phyloP scores from a whole-genome alignment of 2,888 invertebrate genomes.

The Tribolium freemani region DNA sequence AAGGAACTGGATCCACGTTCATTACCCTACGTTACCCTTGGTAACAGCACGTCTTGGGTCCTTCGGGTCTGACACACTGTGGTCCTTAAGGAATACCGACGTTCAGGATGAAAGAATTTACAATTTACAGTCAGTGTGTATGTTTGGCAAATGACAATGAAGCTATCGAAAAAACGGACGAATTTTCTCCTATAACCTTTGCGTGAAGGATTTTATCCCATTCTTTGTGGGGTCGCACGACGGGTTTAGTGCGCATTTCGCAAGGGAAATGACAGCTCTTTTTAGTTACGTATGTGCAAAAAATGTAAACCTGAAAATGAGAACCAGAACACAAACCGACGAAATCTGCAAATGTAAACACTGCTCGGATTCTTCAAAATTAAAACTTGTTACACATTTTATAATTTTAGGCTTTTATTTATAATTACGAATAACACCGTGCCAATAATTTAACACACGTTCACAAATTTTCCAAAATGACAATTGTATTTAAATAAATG shows the following conservation, averaged over 20 bases:
- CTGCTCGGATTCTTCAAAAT: background rate
- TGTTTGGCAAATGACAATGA: conserved; percentile 51
- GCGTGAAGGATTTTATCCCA: conserved; percentile 41
- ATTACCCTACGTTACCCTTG: conserved; percentile 54
- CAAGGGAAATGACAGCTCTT: conserved; percentile 36
- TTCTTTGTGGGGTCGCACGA: conserved; percentile 24
- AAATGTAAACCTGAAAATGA: conserved; percentile 17
- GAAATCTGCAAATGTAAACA: background rate
- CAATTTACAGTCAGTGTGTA: conserved; percentile 50
- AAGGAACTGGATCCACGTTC: conserved; percentile 52
- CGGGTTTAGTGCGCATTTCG: conserved; percentile 28
- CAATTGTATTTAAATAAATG: background rate
- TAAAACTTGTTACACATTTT: background rate
- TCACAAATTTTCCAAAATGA: background rate
- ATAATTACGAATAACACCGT: background rate
- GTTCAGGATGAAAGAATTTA: conserved; percentile 51
- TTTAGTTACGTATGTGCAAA: conserved; percentile 29
- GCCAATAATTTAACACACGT: background rate
- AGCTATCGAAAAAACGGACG: conserved; percentile 46
- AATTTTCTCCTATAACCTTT: conserved; percentile 43
- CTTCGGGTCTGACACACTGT: conserved; percentile 51
- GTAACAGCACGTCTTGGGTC: conserved; percentile 55
- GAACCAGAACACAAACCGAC: background rate
- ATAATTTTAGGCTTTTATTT: background rate
- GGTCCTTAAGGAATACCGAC: conserved; percentile 51